Conservation (phyloP, 1,140 invertebrate species). For the Dendroctonus ponderosae region DNA sequence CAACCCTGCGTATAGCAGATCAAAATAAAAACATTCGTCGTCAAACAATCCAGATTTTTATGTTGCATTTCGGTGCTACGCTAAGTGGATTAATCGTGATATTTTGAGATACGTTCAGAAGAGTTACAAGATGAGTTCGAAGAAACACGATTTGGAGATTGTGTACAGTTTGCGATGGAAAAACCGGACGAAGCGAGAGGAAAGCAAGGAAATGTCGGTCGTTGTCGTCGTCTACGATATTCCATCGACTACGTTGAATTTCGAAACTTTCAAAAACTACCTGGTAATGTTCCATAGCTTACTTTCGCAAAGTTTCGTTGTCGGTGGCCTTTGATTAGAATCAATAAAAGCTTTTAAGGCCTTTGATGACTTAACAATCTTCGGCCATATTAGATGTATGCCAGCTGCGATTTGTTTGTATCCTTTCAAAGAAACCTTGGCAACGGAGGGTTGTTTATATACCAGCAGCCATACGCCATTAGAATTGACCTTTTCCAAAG, state of each 20-base stretch:
- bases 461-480: no score
- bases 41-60: conserved; percentile 1
- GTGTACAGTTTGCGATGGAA: conserved; percentile 50
- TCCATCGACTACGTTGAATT: conserved; percentile 47
- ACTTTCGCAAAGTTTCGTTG: no score
- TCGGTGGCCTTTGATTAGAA: no score
- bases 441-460: no score
- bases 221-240: conserved; percentile 49
- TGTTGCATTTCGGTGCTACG: background rate
- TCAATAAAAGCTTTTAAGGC: no score
- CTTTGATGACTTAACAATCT: no score
- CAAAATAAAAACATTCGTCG: conserved; percentile 6
- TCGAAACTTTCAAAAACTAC: conserved; percentile 50
- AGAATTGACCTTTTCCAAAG: no score
- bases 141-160: conserved; percentile 46
- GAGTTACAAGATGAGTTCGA: conserved; percentile 37
- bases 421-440: no score
- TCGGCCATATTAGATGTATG: no score
- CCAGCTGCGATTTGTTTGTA: no score
- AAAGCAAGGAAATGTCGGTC: conserved; percentile 45
- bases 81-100: no score
- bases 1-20: background rate
- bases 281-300: conserved; percentile 42
- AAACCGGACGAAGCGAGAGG: conserved; percentile 43
- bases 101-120: no score